Evolutionary conservation across 2,888 invertebrate genomes (phyloP), one percentile per base, ranked within the genome.

Genomic region (Tuberolachnus salignus): DNA sequence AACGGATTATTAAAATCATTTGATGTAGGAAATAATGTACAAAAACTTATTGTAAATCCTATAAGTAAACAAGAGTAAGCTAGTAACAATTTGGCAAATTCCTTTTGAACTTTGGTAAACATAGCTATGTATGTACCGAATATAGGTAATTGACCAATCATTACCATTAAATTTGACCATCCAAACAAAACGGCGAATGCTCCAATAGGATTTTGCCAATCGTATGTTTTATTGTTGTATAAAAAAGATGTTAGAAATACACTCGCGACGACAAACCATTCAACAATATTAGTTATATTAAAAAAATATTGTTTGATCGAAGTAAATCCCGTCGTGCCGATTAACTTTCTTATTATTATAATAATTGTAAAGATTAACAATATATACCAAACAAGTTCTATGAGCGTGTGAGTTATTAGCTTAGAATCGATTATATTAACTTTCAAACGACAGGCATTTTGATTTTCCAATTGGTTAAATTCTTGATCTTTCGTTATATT

Each of bases 91-190:
- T 94, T 93, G 10, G 93, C 92, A 83, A 94, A 94, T 86, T 94
- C 94, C 66, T 92, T 93, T 84, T 93, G 93, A 0, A 94, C 94
- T 85, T 92, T 91, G 1, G 94, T 94, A 83, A 94, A 94, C 94
- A 94, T 94, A 0, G 94, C 94, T 4, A 95, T 94, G 84, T 95
- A 95, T 0, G 94, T 92, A 21, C 94, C 95, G 84, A 95, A 93
- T 70, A 94, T 90, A 0, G 95, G 95, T 55, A 95, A 86, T 83
- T 95, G 93, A 0, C 95, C 95, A 80, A 95, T 92, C 92, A 94
- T 94, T 85, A 94, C 87, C 93, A 94, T 94, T n/a, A 94, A 87
- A 85, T 94, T 94, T 8, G 93, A 92, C 94, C 94, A 94, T 8
- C 93, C 94, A 59, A 93, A 90, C 6, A 94, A 88, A 0, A 94